phyloP scores from a whole-genome alignment of 2,797 vertebrate species.

The Monodelphis domestica region DNA sequence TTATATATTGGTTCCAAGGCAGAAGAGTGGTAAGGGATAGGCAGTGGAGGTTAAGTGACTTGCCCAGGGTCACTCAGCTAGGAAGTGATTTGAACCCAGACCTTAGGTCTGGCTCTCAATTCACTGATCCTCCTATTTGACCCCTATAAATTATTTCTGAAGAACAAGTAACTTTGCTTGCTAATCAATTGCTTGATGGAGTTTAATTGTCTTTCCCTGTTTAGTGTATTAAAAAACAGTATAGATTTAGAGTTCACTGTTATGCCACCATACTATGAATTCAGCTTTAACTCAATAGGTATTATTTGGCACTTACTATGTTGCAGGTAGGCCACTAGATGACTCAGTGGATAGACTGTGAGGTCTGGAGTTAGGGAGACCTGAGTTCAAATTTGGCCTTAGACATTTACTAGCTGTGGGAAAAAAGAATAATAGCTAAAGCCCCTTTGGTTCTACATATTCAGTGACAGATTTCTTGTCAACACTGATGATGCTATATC shows the following conservation, averaged over 20 bases:
- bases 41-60: no score
- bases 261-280: background rate
- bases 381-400: no score
- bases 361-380: background rate
- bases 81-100: no score
- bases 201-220: background rate
- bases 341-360: background rate
- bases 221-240: background rate
- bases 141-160: background rate
- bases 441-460: background rate
- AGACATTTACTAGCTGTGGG: no score
- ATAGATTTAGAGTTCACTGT: background rate
- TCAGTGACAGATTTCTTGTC: slow-evolving; percentile 10
- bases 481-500: slow-evolving; percentile 68
- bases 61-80: no score
- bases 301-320: background rate
- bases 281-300: background rate
- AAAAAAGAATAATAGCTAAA: background rate
- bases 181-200: background rate
- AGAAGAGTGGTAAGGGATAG: no score
- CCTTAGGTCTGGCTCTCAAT: no score
- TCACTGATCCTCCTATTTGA: no score
- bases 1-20: no score
- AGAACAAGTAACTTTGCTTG: background rate
- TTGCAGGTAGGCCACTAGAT: background rate